Evolutionary conservation across 1,140 invertebrate genomes (phyloP).

Genomic region (Argopecten irradians): DNA sequence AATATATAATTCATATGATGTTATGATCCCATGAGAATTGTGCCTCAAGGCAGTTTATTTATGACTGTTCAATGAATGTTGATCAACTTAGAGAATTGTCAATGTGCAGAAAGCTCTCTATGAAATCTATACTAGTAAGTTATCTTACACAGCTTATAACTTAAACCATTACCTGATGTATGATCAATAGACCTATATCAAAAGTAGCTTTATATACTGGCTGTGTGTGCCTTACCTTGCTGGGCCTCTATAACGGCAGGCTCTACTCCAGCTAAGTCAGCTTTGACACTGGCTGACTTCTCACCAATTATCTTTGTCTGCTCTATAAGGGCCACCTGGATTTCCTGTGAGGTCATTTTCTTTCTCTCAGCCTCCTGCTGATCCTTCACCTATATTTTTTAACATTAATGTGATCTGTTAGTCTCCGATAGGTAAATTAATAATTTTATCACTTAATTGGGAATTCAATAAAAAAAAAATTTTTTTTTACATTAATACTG

Average conservation of each 20-base stretch:
- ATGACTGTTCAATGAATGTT: too few relatives aligned
- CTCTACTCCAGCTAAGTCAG: conserved; percentile 95
- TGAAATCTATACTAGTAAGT: too few relatives aligned
- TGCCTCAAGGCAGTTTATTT: too few relatives aligned
- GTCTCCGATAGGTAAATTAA: neutral
- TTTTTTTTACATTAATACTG: neutral
- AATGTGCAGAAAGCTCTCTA: too few relatives aligned
- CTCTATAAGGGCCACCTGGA: conserved; percentile 89
- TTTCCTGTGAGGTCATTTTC: conserved; percentile 98
- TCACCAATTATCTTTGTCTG: conserved; percentile 92
- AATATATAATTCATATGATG: too few relatives aligned
- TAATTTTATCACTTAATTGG: neutral
- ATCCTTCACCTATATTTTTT: conserved; percentile 86
- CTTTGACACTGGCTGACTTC: conserved; percentile 95
- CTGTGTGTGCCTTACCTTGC: conserved; percentile 83
- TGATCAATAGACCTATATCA: too few relatives aligned
- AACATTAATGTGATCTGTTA: neutral
- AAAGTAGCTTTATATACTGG: too few relatives aligned
- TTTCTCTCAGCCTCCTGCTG: conserved; percentile 99
- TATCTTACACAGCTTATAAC: too few relatives aligned
- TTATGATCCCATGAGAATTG: too few relatives aligned
- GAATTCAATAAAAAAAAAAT: neutral
- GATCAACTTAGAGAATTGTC: too few relatives aligned
- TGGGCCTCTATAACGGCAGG: conserved; percentile 99
- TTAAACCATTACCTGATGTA: too few relatives aligned